Percentiles rank a stretch among this genome's conserved stretches.
Conservation (phyloP, 2,888 invertebrate genomes). For the Lydus trimaculatus region DNA sequence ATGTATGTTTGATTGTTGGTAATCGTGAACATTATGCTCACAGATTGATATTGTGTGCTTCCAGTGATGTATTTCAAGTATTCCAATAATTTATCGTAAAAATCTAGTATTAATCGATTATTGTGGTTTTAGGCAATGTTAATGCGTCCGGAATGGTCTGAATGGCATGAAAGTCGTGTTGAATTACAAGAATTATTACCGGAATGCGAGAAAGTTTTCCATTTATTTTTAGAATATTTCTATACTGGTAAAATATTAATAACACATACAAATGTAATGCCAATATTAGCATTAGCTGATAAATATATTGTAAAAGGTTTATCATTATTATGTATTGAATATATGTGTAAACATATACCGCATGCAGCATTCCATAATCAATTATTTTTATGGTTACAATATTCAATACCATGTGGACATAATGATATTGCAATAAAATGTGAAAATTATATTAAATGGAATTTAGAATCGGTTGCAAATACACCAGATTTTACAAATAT, state of each 20-base stretch:
- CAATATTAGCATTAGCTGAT: constrained; percentile 88
- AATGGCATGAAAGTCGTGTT: constrained; percentile 84
- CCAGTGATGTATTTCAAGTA: constrained; percentile 95
- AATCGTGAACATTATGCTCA: constrained; percentile 86
- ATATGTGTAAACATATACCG: constrained; percentile 88
- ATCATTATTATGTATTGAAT: constrained; percentile 81
- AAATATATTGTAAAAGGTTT: constrained; percentile 95
- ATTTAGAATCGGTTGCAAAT: constrained; percentile 82
- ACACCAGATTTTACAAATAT: constrained; percentile 83
- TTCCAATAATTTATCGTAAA: constrained; percentile 19
- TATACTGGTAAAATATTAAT: constrained; percentile 92
- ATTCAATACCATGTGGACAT: constrained; percentile 85
- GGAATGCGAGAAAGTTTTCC: constrained; percentile 84
- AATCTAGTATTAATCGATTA: too few relatives aligned
- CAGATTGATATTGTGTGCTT: constrained; percentile 89
- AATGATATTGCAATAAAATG: constrained; percentile 75
- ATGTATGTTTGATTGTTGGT: constrained; percentile 85
- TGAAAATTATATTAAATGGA: constrained; percentile 89
- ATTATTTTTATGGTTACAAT: constrained; percentile 90
- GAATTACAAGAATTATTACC: constrained; percentile 82
- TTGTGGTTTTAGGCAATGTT: constrained; percentile 80
- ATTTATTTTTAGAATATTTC: constrained; percentile 83
- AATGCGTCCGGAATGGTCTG: constrained; percentile 93
- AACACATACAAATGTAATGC: constrained; percentile 83
- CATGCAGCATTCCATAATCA: constrained; percentile 83